Evolutionary conservation across 2,797 vertebrate species (phyloP), one percentile per base, ranked within the genome.

Genomic region (Onychomys arenicola): DNA sequence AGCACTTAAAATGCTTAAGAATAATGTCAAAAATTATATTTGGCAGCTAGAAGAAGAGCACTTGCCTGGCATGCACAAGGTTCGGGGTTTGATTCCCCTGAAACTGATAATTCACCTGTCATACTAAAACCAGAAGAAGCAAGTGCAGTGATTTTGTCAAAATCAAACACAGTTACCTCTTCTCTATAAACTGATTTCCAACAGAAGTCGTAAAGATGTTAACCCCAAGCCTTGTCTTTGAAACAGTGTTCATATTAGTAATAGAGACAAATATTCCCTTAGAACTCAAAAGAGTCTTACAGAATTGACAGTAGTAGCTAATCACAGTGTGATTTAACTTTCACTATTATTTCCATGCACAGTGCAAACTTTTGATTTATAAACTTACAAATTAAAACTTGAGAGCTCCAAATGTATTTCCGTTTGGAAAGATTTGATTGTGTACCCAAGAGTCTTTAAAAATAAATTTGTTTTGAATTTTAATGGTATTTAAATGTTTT

Each of bases 341-440:
- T 84, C 14, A 69, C 55, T 94, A 0, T 82, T 90, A 82, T 65
- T 82, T 17, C 46, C 37, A 27, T 80, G 16, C 6, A 59, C 12
- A 59, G 32, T 89, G 29, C 67, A 86, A 49, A 6, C 57, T 75
- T 23, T 76, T 57, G 23, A 96, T 27, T 92, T 75, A 49, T 17
- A n/a, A 90, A 89, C 83, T 49, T 96, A 40, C 13, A 49, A 92
- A 75, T 71, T 75, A 89, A 95, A 96, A 89, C 37, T 65, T 94
- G 29, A 95, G 27, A 52, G 7, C n/a, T 14, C 55, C 78, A 92
- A 61, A 34, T 94, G 40, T 77, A 46, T 80, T 89, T 91, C 37
- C 37, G n/a, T 7, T 71, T 57, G 73, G 89, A 95, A 97, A 63
- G 86, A 94, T 52, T 96, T 94, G 81, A 93, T 91, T 95, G 57